Percentiles rank a stretch among this genome's conserved stretches.
Evolutionary conservation across 2,888 invertebrate genomes (phyloP).

Genomic region (Tuta absoluta): DNA sequence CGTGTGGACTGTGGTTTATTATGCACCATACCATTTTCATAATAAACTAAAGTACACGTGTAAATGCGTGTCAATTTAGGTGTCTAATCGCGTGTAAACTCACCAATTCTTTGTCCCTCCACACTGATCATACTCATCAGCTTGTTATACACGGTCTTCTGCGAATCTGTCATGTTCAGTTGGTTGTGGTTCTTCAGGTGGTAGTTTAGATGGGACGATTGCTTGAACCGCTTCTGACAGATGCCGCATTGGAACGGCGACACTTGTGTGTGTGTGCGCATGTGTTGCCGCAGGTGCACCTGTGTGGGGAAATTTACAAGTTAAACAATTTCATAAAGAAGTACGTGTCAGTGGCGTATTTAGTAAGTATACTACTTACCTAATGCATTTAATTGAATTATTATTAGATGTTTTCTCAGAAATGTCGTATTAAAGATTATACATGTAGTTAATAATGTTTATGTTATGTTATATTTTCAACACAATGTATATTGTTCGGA

Average conservation of each 20-base stretch:
- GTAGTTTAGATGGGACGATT: slow-evolving; percentile 70
- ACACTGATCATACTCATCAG: slow-evolving; percentile 45
- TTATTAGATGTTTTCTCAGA: no score
- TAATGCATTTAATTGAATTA: no score
- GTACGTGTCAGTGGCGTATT: no score
- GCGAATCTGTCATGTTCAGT: slow-evolving; percentile 53
- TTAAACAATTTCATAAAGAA: slow-evolving; percentile 33
- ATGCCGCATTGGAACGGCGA: slow-evolving; percentile 54
- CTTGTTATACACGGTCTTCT: slow-evolving; percentile 51
- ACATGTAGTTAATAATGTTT: no score
- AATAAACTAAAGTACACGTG: neutral
- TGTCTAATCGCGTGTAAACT: neutral
- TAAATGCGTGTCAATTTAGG: neutral
- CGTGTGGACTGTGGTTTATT: no score
- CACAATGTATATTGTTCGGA: no score
- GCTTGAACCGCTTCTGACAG: slow-evolving; percentile 61
- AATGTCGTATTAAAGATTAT: no score
- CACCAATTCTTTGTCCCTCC: neutral
- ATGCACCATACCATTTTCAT: no score
- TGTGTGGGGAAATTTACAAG: neutral
- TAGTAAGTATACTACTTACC: no score
- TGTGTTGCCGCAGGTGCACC: slow-evolving; percentile 50
- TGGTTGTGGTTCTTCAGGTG: slow-evolving; percentile 67
- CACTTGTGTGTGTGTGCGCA: slow-evolving; percentile 56
- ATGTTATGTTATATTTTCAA: no score